A percentile compares a stretch with the other conserved stretches of the same genome.
Conservation (phyloP, 2,888 invertebrate species). For the Clitarchus hookeri region DNA sequence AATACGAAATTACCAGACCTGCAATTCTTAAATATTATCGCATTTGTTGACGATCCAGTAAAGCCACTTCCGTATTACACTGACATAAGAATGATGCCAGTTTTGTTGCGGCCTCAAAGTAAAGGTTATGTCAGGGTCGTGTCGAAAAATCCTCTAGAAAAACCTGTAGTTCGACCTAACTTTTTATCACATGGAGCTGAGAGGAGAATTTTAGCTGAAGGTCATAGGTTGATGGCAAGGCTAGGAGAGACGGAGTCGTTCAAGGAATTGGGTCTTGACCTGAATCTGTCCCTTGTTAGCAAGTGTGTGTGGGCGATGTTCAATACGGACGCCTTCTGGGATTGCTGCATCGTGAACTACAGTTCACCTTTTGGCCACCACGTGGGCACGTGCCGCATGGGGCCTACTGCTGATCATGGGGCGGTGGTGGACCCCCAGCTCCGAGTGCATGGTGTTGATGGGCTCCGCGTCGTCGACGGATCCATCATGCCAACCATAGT, state of each 20-base stretch:
- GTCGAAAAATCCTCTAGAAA: too few species aligned
- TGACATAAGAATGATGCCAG: background rate
- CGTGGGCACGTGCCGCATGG: slow-evolving; percentile 76
- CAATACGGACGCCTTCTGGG: background rate
- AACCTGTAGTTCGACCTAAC: background rate
- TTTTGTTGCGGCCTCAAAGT: too few species aligned
- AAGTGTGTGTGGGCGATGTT: too few species aligned
- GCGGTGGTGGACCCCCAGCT: slow-evolving; percentile 81
- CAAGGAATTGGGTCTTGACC: too few species aligned
- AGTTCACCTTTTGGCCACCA: slow-evolving; percentile 75
- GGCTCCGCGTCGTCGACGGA: slow-evolving; percentile 79
- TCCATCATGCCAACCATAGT: too few species aligned
- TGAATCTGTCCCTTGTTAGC: too few species aligned
- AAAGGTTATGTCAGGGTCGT: too few species aligned
- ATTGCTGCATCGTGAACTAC: background rate
- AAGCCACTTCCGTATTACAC: background rate
- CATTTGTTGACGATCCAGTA: background rate
- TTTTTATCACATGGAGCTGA: background rate
- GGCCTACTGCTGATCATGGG: slow-evolving; percentile 68
- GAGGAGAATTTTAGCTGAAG: background rate
- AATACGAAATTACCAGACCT: background rate
- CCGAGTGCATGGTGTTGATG: slow-evolving; percentile 75
- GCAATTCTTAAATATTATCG: background rate
- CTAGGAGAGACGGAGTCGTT: background rate
- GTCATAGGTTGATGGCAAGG: background rate